Conservation (phyloP, 2,797 vertebrate species). For the Oreortyx pictus region DNA sequence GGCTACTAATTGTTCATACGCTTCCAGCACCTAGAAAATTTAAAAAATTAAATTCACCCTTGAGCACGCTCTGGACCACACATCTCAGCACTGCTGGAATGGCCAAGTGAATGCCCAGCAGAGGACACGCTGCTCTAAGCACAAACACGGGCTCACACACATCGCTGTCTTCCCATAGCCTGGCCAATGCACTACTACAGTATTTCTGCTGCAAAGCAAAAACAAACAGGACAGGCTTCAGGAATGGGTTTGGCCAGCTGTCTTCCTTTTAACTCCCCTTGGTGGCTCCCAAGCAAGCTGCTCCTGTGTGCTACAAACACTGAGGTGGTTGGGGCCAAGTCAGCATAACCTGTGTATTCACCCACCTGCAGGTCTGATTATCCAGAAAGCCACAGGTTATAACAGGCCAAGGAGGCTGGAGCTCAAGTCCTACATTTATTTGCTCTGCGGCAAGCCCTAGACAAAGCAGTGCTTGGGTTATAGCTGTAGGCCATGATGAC, state of each 20-base stretch:
- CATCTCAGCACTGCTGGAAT: not conserved
- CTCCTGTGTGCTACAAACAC: not conserved
- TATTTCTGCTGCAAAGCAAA: not conserved
- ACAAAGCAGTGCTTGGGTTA: not conserved
- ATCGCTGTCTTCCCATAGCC: accelerated
- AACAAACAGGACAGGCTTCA: not conserved
- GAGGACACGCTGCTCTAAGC: accelerated
- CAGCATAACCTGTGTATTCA: not conserved
- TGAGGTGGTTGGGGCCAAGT: not conserved
- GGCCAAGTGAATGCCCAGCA: accelerated
- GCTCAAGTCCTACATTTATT: slow-evolving; percentile 39
- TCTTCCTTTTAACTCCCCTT: not conserved
- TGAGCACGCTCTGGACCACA: not conserved
- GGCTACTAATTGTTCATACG: not conserved
- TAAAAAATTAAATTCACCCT: not conserved
- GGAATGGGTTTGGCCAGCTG: not conserved
- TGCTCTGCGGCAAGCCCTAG: not conserved
- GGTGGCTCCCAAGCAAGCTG: not conserved
- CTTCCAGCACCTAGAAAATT: not conserved
- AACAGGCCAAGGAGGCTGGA: slow-evolving; percentile 7
- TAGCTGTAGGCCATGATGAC: not conserved
- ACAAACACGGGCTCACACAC: not conserved
- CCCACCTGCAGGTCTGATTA: not conserved
- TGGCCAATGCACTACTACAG: not conserved
- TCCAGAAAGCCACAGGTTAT: not conserved